These are phyloP conservation scores for Maylandia zebra DNA, from an alignment of 2,113 vertebrate species.

Conservation along the genomic window DNA sequence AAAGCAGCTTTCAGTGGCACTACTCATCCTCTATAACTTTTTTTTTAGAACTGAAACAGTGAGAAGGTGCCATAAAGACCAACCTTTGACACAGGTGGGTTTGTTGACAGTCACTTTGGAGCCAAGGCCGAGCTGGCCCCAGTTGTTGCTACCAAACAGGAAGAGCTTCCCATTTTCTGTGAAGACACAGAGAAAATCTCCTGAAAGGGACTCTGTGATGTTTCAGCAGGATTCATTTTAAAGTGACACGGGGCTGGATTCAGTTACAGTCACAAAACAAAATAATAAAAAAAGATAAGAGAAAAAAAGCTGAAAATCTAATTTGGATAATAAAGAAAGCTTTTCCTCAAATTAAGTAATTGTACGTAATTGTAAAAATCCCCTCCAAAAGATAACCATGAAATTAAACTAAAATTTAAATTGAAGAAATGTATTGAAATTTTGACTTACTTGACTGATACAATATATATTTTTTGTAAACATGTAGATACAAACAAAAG, in stretches of 20 bases:
- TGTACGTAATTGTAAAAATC: neutral
- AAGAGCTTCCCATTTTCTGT: conserved; percentile 91
- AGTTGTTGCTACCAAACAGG: conserved; percentile 95
- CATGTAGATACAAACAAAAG: neutral
- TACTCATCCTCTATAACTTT: neutral
- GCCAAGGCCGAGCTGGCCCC: conserved; percentile 92
- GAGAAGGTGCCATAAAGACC: neutral
- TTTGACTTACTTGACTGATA: neutral
- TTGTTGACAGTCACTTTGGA: conserved; percentile 79
- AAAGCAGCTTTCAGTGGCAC: conserved; percentile 23
- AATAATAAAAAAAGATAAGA: neutral
- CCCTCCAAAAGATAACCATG: neutral
- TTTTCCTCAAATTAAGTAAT: neutral
- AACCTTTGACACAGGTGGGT: conserved; percentile 95
- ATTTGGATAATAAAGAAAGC: neutral
- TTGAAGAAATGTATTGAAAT: neutral
- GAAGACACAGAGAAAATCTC: neutral
- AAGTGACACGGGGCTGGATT: neutral
- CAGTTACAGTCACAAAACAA: neutral
- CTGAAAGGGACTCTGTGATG: neutral
- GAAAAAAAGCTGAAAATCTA: neutral
- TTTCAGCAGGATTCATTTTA: neutral
- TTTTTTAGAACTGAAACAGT: neutral
- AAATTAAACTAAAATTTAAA: neutral
- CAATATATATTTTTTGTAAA: neutral